Evolutionary conservation across 1,140 invertebrate genomes (phyloP).

Genomic region (Drosophila azteca): DNA sequence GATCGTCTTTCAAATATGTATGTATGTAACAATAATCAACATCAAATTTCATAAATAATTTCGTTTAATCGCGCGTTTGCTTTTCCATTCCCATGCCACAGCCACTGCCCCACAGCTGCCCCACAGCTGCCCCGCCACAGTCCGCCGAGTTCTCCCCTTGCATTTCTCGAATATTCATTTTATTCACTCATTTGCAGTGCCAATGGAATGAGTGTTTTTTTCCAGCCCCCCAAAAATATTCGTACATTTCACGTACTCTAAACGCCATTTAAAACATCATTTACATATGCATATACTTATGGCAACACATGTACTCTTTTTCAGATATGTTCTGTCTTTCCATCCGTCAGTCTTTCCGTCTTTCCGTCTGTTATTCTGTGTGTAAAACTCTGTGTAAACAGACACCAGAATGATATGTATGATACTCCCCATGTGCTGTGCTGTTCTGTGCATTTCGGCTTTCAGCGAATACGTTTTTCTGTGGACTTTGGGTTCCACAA

Average conservation of each 20-base stretch:
- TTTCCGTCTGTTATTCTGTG: slow-evolving; percentile 2
- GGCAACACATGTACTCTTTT: neutral
- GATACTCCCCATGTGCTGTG: slow-evolving; percentile 41
- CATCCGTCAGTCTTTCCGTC: no score
- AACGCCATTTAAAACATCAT: slow-evolving; percentile 51
- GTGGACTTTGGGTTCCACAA: slow-evolving; percentile 13
- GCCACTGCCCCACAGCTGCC: no score
- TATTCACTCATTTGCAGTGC: slow-evolving; percentile 5
- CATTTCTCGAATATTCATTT: slow-evolving; percentile 49
- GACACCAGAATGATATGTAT: slow-evolving; percentile 27
- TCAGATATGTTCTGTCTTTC: no score
- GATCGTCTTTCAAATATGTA: slow-evolving; percentile 36
- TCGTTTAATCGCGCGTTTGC: slow-evolving; percentile 14
- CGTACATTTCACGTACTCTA: slow-evolving; percentile 50
- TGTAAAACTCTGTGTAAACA: slow-evolving; percentile 48
- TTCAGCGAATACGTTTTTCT: no score
- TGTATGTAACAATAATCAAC: slow-evolving; percentile 26
- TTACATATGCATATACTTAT: slow-evolving; percentile 50
- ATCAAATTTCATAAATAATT: slow-evolving; percentile 24
- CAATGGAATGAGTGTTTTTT: slow-evolving; percentile 25
- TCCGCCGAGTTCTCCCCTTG: slow-evolving; percentile 15
- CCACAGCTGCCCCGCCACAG: no score
- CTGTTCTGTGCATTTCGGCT: slow-evolving; percentile 7
- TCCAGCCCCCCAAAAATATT: slow-evolving; percentile 32
- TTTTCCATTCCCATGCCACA: slow-evolving; percentile 31